These are phyloP conservation scores for Luperina testacea DNA, from an alignment of 2,888 invertebrate genomes.

Conservation along the genomic window DNA sequence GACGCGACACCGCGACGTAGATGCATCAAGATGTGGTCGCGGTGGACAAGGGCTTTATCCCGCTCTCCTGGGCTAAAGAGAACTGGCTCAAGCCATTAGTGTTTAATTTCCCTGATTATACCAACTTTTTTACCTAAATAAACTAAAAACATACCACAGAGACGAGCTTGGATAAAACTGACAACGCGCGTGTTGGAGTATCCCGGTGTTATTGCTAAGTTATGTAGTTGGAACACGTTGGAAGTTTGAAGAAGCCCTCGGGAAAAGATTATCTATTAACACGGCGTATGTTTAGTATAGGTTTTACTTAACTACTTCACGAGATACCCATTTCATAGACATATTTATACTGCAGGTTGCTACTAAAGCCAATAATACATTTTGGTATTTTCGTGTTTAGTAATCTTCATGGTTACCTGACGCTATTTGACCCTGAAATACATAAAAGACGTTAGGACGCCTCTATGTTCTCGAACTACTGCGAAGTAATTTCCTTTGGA, in stretches of 20 bases:
- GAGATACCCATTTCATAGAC: neutral
- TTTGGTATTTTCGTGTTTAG: neutral
- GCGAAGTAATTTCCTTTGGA: constrained; percentile 38
- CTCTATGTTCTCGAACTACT: constrained; percentile 32
- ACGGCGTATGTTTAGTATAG: neutral
- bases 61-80: neutral
- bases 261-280: neutral
- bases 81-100: neutral
- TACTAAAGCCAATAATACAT: neutral
- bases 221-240: neutral
- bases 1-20: neutral
- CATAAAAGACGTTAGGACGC: constrained; percentile 14
- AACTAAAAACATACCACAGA: neutral
- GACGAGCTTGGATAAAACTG: neutral
- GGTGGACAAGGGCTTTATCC: neutral
- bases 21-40: neutral
- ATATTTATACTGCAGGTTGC: neutral
- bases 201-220: neutral
- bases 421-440: constrained; percentile 8
- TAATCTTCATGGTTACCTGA: neutral
- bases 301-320: neutral
- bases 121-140: neutral
- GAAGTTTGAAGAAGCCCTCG: neutral
- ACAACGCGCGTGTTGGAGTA: neutral
- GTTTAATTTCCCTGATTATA: neutral